Evolutionary conservation across 2,888 invertebrate species (phyloP), one percentile per base, ranked within the genome.

Genomic region (Nomada fucata): DNA sequence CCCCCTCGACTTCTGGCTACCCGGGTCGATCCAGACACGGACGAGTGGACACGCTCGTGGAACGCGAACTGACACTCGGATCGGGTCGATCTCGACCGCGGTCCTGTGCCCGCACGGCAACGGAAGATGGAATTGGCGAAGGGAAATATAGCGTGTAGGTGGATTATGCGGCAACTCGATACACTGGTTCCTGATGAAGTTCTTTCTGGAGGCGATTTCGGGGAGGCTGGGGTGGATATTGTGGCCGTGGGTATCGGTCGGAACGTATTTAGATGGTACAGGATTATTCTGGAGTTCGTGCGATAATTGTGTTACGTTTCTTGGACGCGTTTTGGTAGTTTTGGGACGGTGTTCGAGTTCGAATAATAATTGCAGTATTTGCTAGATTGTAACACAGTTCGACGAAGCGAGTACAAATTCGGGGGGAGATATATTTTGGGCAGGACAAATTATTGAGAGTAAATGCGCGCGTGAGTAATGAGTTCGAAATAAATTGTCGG

Each of bases 1-100:
- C 29, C 57, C 71, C 71, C 68, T 57, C 82, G 74, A 81, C 78
- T 87, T 79, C 85, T 76, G 76, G 81, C 79, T 78, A 77, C 74
- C 77, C 67, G 69, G 60, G 57, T 63, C 80, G 76, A 79, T 83
- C 76, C 65, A 60, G 68, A 65, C 74, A 83, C 75, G 68, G 85
- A 72, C 69, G 85, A 75, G 59, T 67, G 79, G 72, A 55, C 69
- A 68, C 57, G 76, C 42, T 75, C 75, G 60, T 85, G 78, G 81
- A 85, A 88, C 79, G 68, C 74, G 76, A 74, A 42, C 23, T 61
- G 79, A 87, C 82, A 60, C 74, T 65, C 72, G 65, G 53, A 57
- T 55, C 74, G 55, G 18, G 42, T 42, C 67, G 57, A 44, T 78
- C 75, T 77, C 71, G 68, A n/a, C 42, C 50, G 52, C 65, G 70